Evolutionary conservation across 1,140 invertebrate genomes (phyloP), one percentile per base, ranked within the genome.

Genomic region (Tribolium castaneum): DNA sequence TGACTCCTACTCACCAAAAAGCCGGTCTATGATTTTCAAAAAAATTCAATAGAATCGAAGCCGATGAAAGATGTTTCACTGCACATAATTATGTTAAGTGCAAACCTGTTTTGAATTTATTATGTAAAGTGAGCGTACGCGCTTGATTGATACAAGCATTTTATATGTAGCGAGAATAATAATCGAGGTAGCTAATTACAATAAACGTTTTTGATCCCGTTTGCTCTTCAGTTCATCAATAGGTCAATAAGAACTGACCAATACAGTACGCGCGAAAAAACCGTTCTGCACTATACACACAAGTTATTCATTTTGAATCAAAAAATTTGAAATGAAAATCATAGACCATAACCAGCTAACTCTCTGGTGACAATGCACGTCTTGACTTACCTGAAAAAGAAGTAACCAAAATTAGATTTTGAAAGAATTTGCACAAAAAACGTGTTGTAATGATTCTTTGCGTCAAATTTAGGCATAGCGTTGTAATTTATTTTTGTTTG

Each of bases 331-430:
- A 45, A 45, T 45, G 39, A 45, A 45, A 45, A 45, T 45, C 39
- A 45, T 45, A 45, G 39, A 45, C 39, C 39, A 45, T 45, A 45
- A 9, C 39, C 2, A 9, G 6, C 39, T 39, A 45, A 45, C 39
- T 45, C 39, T 10, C 39, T 45, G 39, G 7, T 30, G 25, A 45
- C 39, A 45, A 45, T 59, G 14, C 54, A 66, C 59, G 59, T 35
- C 30, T 66, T 30, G 34, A 59, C 59, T 66, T 66, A 66, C 59
- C 59, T 66, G 59, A 34, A 66, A 66, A 25, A 66, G 12, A 66
- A 66, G 35, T 30, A 66, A 35, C 12, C 14, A 9, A 66, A 34
- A 66, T 66, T 66, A 66, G 30, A 12, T 19, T n/a, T 22, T 22
- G 6, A 13, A 52, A 52, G 12, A 52, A 52, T 16, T 16, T 52